Conservation (phyloP, 2,888 invertebrate species). For the Sthenelais limicola region DNA sequence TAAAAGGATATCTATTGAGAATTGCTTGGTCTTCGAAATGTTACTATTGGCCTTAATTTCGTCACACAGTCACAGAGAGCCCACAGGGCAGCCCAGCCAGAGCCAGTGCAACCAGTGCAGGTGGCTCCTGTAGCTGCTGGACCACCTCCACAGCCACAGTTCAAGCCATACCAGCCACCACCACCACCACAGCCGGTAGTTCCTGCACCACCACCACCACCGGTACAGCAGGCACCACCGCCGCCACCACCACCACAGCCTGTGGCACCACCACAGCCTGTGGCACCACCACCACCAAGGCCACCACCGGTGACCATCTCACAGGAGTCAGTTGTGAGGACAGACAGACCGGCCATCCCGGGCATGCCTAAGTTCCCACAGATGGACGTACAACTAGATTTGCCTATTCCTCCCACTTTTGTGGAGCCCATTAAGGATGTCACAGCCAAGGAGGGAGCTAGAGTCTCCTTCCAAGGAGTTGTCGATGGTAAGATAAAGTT, state of each 20-base stretch:
- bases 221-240: not conserved
- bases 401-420: conserved; percentile 71
- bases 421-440: conserved; percentile 86
- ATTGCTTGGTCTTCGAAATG: not conserved
- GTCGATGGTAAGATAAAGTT: conserved; percentile 83
- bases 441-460: conserved; percentile 89
- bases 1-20: not conserved
- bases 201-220: conserved; percentile 9
- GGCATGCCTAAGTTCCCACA: conserved; percentile 65
- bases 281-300: not conserved
- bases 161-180: conserved; percentile 65
- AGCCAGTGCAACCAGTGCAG: conserved; percentile 56
- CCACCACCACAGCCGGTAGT: conserved; percentile 76
- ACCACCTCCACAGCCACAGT: conserved; percentile 14
- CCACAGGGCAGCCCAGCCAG: conserved; percentile 61
- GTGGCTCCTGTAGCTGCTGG: conserved; percentile 20
- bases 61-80: conserved; percentile 33
- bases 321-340: too few relatives aligned
- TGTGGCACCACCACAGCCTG: conserved; percentile 26
- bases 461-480: conserved; percentile 91
- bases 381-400: conserved; percentile 68
- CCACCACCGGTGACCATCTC: conserved; percentile 21
- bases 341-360: conserved; percentile 56
- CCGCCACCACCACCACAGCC: conserved; percentile 37
- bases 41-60: not conserved